A percentile compares a stretch with the other conserved stretches of the same genome.
Evolutionary conservation across 2,113 vertebrate genomes (phyloP).

Genomic region (Neolamprologus falcicula): DNA sequence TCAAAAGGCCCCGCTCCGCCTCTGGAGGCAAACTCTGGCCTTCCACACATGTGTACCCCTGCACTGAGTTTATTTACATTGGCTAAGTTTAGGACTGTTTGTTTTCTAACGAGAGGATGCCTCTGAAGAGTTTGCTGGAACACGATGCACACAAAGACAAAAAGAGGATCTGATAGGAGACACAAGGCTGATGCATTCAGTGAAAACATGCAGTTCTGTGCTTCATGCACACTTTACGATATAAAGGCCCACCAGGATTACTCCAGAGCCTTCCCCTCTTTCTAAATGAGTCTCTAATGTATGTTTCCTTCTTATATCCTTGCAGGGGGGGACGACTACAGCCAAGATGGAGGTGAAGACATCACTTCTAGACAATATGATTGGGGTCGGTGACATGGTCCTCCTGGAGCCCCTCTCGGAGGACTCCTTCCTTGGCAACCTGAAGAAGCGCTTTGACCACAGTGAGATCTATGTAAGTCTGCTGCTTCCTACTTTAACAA

Average conservation of each 20-base stretch:
- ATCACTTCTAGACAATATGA: slow-evolving; percentile 94
- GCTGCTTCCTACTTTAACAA: not conserved
- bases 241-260: not conserved
- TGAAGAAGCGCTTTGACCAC: slow-evolving; percentile 91
- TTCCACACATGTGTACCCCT: slow-evolving; percentile 41
- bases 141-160: not conserved
- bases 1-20: slow-evolving; percentile 1
- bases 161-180: not conserved
- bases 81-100: slow-evolving; percentile 47
- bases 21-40: slow-evolving; percentile 36
- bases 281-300: not conserved
- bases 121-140: not conserved
- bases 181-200: not conserved
- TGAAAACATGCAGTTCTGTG: not conserved
- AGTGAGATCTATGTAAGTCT: slow-evolving; percentile 92
- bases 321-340: slow-evolving; percentile 74
- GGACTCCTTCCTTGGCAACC: slow-evolving; percentile 87
- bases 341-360: slow-evolving; percentile 96
- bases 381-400: slow-evolving; percentile 97
- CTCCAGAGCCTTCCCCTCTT: not conserved
- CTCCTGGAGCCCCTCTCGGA: slow-evolving; percentile 90
- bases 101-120: slow-evolving; percentile 7
- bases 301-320: not conserved
- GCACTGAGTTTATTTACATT: slow-evolving; percentile 41
- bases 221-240: not conserved